Base-by-base conservation (phyloP, 2,888 invertebrate genomes). In the Scaptomyza reducta region DNA sequence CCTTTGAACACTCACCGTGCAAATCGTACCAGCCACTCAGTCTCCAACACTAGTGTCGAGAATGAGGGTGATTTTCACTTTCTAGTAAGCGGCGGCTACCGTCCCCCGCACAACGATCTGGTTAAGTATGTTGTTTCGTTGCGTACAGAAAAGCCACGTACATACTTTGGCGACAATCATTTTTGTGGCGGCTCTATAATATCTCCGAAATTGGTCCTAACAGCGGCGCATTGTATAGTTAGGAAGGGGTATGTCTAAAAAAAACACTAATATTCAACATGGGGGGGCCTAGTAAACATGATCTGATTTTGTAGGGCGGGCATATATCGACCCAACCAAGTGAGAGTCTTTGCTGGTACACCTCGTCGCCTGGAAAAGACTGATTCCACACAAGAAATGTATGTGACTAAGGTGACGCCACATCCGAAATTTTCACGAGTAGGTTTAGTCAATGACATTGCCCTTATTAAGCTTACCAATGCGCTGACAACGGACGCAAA, bases 161-260 rank as follows among this genome's bases (percentile, higher is more conserved):
- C 50, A 40, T 83, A 46, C 46, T 89, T 87, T 54, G 87, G 87
- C 0, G 71, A 74, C 1, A 75, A 65, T 51, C 88, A 88, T 38
- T 54, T 71, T 0, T 88, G 88, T 49, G 87, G 87, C 0, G 88
- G 88, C n/a, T 27, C 63, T 2, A 69, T 89, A 14, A 69, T 88
- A 13, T 54, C 57, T 2, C 0, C 29, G 5, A 65, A 38, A 9
- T n/a, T 27, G 1, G 56, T 88, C 16, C 16, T 88, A 0, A 78
- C 89, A 1, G 89, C 88, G 2, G 88, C 81, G 0, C 88, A 88
- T 54, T 88, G 88, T 33, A 1, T 27, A 0, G 65, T 11, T 3
- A 46, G 51, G 82, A n/a, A n/a, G n/a, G n/a, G n/a, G 83, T 85
- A 40, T 14, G 53, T n/a, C n/a, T n/a, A n/a, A n/a, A n/a, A n/a